Conservation (phyloP, 1,140 invertebrate species). For the Coptotermes formosanus region DNA sequence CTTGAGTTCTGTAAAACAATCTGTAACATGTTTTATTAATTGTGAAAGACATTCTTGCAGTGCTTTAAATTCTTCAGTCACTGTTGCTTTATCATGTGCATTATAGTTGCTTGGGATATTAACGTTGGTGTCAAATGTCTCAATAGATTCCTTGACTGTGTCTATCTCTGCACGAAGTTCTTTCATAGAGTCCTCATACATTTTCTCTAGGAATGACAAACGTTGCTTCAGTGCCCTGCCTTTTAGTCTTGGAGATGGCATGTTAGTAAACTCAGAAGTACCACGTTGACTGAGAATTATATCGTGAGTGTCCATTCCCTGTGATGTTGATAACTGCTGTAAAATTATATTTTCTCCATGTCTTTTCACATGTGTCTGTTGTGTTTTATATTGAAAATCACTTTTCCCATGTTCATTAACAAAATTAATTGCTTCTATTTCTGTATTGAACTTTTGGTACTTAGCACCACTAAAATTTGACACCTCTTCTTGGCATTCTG, state of each 20-base stretch:
- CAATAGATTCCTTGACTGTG: not conserved
- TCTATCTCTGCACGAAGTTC: not conserved
- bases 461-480: not conserved
- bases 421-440: slow-evolving; percentile 22
- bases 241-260: not conserved
- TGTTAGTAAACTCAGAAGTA: not conserved
- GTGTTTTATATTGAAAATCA: not conserved
- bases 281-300: not conserved
- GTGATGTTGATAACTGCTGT: not conserved
- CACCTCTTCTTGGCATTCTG: slow-evolving; percentile 13
- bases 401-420: not conserved
- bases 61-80: not conserved
- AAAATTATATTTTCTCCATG: not conserved
- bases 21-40: not conserved
- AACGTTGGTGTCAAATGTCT: not conserved
- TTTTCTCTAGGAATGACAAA: not conserved
- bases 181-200: not conserved
- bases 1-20: not conserved
- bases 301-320: not conserved
- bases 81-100: not conserved
- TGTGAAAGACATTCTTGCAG: not conserved
- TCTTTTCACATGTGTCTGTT: not conserved
- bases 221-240: not conserved
- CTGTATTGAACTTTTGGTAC: slow-evolving; percentile 24
- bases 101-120: not conserved